Conservation (phyloP, 2,113 vertebrate genomes). For the Chloebia gouldiae region DNA sequence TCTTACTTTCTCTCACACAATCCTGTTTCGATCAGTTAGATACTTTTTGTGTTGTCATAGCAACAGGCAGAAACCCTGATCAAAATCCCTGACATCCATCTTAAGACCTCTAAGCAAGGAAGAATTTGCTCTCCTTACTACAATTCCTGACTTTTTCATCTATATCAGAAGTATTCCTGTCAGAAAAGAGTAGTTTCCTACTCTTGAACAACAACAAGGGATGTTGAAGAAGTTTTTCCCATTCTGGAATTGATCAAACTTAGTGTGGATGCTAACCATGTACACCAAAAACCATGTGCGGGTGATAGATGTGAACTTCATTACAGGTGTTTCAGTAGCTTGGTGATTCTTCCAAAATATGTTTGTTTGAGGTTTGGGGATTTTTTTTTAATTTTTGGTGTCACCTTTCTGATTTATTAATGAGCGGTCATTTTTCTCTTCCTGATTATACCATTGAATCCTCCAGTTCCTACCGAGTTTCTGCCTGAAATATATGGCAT, state of each 20-base stretch:
- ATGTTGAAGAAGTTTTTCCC: background rate
- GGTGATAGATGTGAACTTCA: background rate
- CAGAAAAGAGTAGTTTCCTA: background rate
- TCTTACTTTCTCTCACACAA: background rate
- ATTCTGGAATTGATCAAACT: background rate
- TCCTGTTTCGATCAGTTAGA: background rate
- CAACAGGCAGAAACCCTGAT: background rate
- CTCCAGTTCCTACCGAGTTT: background rate
- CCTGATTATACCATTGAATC: background rate
- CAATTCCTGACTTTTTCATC: background rate
- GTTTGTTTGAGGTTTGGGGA: background rate
- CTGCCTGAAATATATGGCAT: background rate
- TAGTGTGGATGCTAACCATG: background rate
- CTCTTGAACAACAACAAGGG: background rate
- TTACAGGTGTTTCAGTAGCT: background rate
- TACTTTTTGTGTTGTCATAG: constrained; percentile 10
- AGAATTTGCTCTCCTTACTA: background rate
- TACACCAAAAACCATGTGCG: background rate
- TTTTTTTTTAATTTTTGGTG: background rate
- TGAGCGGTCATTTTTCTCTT: background rate
- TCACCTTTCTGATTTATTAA: background rate
- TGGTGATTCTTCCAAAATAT: background rate
- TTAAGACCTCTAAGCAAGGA: background rate
- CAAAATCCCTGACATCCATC: background rate
- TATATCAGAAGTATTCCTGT: background rate